Base-by-base conservation (phyloP, 2,888 invertebrate species). In the Eupithecia exiguata region DNA sequence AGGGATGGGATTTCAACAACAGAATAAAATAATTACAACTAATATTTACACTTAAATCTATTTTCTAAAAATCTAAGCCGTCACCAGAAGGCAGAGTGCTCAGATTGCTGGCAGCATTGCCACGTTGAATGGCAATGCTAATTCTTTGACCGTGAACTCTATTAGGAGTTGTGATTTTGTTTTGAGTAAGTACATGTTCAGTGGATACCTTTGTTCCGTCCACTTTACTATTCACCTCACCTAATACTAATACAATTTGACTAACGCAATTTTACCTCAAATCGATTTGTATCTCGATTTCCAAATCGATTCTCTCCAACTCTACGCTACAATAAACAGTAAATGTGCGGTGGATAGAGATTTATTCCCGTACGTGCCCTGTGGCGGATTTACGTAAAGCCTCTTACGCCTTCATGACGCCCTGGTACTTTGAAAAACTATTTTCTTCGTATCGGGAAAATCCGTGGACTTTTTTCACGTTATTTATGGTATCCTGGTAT, bases 371-470 rank as follows among this genome's bases (percentile, higher is more conserved):
- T 79, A 83, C 86, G 86, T 84, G 85, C 83, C 84, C 81, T 83
- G 80, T 81, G 84, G 83, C 78, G 83, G 87, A 85, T 87, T 87
- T 88, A 83, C 81, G 79, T 75, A 87, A 58, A 89, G 86, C 87
- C 85, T 88, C 88, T 88, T 88, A 88, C 83, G 74, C 75, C 77
- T 77, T 81, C 81, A 81, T 89, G 85, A 80, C 83, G 81, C 79
- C 87, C 86, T 88, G 81, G 88, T 89, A 87, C 82, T 84, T 83
- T 73, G 79, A 77, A 83, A 87, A 88, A 88, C 86, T 88, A 88
- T 88, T 89, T 86, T 82, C 83, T 71, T 76, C 66, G 72, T 74
- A 74, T 74, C 71, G 68, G 69, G 36, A 40, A 68, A 74, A 74
- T 74, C 74, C 74, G 25, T 71, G 69, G 71, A 74, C 69, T 74